phyloP scores from a whole-genome alignment of 2,888 invertebrate genomes.

The Frankliniella intonsa region DNA sequence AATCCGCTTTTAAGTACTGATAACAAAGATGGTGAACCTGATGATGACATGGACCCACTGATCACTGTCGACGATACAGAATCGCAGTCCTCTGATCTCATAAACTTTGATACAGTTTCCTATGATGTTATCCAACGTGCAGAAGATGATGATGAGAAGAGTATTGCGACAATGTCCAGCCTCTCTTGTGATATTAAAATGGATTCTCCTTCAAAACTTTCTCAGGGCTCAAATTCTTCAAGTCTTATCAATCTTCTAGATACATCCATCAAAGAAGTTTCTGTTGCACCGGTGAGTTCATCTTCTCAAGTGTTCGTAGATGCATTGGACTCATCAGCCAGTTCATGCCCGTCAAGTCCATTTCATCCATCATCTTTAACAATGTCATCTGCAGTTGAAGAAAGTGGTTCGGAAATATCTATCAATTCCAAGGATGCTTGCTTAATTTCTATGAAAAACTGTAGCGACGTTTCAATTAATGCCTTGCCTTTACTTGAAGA shows the following conservation, averaged over 20 bases:
- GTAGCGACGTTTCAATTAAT: too few species aligned
- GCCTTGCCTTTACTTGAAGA: too few species aligned
- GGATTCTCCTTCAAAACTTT: background rate
- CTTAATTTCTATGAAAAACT: too few species aligned
- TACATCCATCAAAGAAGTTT: background rate
- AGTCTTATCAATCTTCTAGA: background rate
- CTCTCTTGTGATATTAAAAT: slow-evolving; percentile 8
- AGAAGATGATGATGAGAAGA: background rate
- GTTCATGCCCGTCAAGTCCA: background rate
- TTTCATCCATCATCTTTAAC: background rate
- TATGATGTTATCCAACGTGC: background rate
- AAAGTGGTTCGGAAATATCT: background rate
- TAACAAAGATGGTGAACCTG: background rate
- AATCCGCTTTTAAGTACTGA: background rate
- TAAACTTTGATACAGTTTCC: slow-evolving; percentile 3
- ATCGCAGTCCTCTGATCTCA: background rate
- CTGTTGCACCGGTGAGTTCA: background rate
- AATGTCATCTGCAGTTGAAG: background rate
- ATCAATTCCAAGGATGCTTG: background rate
- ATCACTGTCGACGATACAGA: background rate
- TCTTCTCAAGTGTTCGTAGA: background rate
- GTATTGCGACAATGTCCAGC: background rate
- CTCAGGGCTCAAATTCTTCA: slow-evolving; percentile 13
- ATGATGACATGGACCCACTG: background rate
- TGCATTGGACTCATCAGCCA: background rate